These are phyloP conservation scores for Nesidiocoris tenuis DNA, from an alignment of 2,888 invertebrate species.

Conservation along the genomic window DNA sequence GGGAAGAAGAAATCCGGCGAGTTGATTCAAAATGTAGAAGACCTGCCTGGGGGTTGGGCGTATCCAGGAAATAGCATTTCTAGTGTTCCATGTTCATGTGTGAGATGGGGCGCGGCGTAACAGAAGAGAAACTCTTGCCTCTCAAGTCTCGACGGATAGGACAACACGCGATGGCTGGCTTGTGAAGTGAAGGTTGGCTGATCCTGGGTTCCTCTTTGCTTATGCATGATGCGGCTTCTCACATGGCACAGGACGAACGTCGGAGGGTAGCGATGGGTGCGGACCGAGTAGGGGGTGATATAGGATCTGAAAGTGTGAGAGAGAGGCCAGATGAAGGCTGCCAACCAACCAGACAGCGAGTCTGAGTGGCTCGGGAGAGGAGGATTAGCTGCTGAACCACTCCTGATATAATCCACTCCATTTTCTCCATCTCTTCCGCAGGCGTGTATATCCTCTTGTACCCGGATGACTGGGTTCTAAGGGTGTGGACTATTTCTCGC, in stretches of 20 bases:
- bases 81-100: background rate
- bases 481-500: no score
- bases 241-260: background rate
- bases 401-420: background rate
- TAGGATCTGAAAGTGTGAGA: background rate
- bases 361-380: background rate
- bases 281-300: background rate
- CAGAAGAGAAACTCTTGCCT: background rate
- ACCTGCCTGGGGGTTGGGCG: background rate
- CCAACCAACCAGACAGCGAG: background rate
- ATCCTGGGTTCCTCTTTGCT: background rate
- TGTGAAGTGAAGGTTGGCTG: background rate
- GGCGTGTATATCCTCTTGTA: no score
- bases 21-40: background rate
- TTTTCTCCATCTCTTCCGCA: background rate
- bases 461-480: no score
- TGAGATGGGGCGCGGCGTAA: background rate
- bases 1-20: background rate
- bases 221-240: background rate
- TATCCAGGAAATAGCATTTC: background rate
- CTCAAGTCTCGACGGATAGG: background rate
- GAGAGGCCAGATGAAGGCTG: background rate
- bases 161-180: background rate
- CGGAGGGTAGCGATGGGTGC: background rate
- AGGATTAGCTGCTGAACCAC: background rate